These are phyloP conservation scores for Agriopis marginaria DNA, from an alignment of 2,888 invertebrate species.

Conservation along the genomic window DNA sequence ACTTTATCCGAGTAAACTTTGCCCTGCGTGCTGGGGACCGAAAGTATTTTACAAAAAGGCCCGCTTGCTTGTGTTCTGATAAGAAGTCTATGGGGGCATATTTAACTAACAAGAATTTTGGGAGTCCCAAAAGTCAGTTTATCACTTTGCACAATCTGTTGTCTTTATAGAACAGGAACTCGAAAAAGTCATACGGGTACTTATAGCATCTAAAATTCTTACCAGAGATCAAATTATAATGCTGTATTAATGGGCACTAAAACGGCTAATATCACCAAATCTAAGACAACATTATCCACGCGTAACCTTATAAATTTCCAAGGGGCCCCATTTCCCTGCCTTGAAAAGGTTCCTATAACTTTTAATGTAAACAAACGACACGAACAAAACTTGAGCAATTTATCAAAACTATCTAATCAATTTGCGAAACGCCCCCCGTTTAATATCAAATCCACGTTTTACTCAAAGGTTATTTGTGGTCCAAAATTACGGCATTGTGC, in stretches of 20 bases:
- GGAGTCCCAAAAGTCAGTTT: constrained; percentile 30
- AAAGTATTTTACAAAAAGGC: constrained; percentile 69
- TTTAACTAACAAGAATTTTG: constrained; percentile 40
- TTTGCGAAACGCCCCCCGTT: constrained; percentile 74
- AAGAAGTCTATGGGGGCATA: constrained; percentile 49
- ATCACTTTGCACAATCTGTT: constrained; percentile 28
- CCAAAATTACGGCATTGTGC: constrained; percentile 81
- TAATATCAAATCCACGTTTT: constrained; percentile 81
- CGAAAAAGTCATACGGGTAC: constrained; percentile 8
- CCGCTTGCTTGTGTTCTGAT: constrained; percentile 60
- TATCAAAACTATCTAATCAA: constrained; percentile 83
- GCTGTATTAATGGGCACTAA: neutral
- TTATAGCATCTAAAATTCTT: neutral
- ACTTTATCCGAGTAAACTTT: constrained; percentile 71
- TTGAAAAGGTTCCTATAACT: constrained; percentile 41
- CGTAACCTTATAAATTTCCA: constrained; percentile 20
- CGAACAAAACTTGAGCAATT: constrained; percentile 68
- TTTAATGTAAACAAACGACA: constrained; percentile 54
- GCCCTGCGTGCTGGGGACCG: constrained; percentile 62
- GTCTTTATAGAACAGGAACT: constrained; percentile 11
- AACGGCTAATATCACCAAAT: constrained; percentile 6
- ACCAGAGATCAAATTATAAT: neutral
- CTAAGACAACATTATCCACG: constrained; percentile 9
- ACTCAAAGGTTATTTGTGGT: constrained; percentile 77
- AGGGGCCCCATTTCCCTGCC: constrained; percentile 28